These are phyloP conservation scores for Nephila pilipes DNA, from an alignment of 1,140 invertebrate species.

Conservation along the genomic window DNA sequence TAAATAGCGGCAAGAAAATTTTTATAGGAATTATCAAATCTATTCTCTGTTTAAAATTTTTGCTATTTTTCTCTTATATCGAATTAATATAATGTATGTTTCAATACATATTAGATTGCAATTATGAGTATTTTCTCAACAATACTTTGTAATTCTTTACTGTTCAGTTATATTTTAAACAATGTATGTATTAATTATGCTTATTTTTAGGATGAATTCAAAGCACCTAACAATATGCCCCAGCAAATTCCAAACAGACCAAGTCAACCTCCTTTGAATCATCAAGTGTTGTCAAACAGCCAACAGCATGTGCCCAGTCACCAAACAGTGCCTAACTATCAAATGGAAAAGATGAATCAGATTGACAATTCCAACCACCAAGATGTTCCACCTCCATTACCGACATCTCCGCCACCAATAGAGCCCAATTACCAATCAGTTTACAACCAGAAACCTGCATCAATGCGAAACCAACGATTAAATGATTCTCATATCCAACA, in stretches of 20 bases:
- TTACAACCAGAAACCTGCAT: constrained; percentile 63
- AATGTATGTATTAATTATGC: too few relatives aligned
- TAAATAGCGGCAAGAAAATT: too few relatives aligned
- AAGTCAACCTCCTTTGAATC: background rate
- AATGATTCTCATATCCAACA: constrained; percentile 22
- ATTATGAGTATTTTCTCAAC: too few relatives aligned
- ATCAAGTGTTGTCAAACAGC: constrained; percentile 45
- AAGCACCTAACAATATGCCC: constrained; percentile 45
- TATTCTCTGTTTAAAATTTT: too few relatives aligned
- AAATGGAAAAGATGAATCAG: constrained; percentile 25
- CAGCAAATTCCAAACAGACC: constrained; percentile 61
- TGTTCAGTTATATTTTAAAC: too few relatives aligned
- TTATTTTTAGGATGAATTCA: constrained; percentile 74
- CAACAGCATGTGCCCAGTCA: constrained; percentile 2
- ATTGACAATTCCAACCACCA: constrained; percentile 58
- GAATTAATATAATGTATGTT: too few relatives aligned
- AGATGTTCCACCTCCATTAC: constrained; percentile 75
- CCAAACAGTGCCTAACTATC: background rate
- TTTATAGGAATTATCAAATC: too few relatives aligned
- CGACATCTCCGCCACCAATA: constrained; percentile 73
- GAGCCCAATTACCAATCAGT: constrained; percentile 59
- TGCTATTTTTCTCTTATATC: too few relatives aligned
- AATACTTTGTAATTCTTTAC: too few relatives aligned
- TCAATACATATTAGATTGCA: too few relatives aligned
- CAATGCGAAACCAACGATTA: constrained; percentile 48